Conservation (phyloP, 30 jellyfish, hydroid and myxozoan species). For the Aurelia aurita complex sp. Pacific region DNA sequence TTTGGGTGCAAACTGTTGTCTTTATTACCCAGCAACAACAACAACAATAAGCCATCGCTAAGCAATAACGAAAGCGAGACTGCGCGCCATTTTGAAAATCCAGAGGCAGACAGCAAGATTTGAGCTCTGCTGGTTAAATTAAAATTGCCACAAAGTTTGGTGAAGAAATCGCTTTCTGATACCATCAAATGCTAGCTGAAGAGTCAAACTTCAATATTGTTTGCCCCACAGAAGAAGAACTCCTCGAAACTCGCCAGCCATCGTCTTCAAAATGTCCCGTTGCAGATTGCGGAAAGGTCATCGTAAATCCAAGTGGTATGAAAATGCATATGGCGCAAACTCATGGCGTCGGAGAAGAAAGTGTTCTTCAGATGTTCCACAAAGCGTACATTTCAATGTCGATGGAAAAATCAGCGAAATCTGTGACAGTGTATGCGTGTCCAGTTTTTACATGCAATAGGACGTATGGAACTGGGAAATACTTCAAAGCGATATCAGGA, state of each 20-base stretch:
- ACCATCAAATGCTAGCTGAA: conserved; percentile 19
- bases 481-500: conserved; percentile 28
- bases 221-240: conserved; percentile 65
- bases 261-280: conserved; percentile 31
- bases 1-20: no score
- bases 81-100: no score
- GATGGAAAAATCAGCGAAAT: neutral
- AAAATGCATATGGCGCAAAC: conserved; percentile 68
- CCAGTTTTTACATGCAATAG: conserved; percentile 55
- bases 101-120: no score
- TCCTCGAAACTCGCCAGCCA: neutral
- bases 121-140: no score
- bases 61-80: no score
- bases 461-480: conserved; percentile 51
- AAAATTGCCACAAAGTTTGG: no score
- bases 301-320: conserved; percentile 54
- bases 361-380: conserved; percentile 28
- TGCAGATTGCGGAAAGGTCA: conserved; percentile 27
- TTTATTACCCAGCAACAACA: no score
- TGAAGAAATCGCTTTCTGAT: no score
- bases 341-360: conserved; percentile 48
- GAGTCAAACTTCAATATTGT: conserved; percentile 26
- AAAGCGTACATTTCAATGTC: conserved; percentile 1
- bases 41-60: no score
- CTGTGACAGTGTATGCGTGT: conserved; percentile 39